Base-by-base conservation (phyloP, 2,113 vertebrate genomes). In the Pitta sordida region DNA sequence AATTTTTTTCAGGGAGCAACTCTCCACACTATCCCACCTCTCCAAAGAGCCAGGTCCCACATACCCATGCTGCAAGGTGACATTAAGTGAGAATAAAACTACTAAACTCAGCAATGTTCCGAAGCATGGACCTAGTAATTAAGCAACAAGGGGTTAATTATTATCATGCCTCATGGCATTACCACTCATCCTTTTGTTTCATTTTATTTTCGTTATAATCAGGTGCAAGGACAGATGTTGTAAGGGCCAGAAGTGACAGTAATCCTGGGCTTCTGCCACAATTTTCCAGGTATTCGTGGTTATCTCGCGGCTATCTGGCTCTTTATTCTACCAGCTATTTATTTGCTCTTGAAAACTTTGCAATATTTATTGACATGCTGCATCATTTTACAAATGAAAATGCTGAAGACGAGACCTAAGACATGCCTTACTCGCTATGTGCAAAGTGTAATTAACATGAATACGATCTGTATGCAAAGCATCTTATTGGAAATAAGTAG, bases 401-500 rank as follows among this genome's bases (percentile, higher is more conserved):
- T 7, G 44, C 67, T 51, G 17, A 36, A 53, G 59, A 41, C 49
- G 69, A 68, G 75, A 56, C 26, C 53, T 1, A 49, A 81, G 48
- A 16, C 5, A 29, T 37, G 85, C 49, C 16, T 63, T 49, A 24
- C 1, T 32, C 37, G 48, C 71, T 68, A 3, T 3, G 36, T 16
- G 86, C 27, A 52, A 8, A 6, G 67, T 1, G 4, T 82, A 68
- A 93, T 96, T 87, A 91, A 71, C 90, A 68, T n/a, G 56, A 39
- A 24, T 27, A 34, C 9, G 63, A 91, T 83, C 78, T 15, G 27
- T 6, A 93, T 91, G 83, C 88, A 95, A 96, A 96, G 52, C 52
- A 34, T 2, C 4, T 36, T 67, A 59, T 44, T 86, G 34, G 85
- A 94, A 88, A 95, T 23, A n/a, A n/a, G n/a, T n/a, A 87, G 90